A percentile compares a stretch with the other conserved stretches of the same genome.
Evolutionary conservation across 2,113 vertebrate species (phyloP).

Genomic region (Erythrocebus patas): DNA sequence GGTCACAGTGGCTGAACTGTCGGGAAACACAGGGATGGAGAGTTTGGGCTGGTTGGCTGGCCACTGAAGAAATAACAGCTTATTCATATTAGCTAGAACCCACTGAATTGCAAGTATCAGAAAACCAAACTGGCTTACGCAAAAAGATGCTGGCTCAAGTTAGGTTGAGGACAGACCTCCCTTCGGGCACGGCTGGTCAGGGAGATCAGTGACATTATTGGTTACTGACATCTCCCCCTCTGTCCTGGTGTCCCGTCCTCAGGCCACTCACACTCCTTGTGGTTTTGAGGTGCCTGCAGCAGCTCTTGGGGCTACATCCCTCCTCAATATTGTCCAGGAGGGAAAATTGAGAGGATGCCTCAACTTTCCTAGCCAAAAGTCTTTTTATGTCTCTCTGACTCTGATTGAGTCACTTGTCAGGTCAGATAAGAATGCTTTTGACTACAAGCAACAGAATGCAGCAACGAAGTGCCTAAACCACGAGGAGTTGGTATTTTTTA

Average conservation of each 20-base stretch:
- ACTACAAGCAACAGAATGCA: background rate
- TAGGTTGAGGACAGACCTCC: background rate
- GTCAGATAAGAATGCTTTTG: background rate
- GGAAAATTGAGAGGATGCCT: background rate
- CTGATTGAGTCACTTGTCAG: background rate
- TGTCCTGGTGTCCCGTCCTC: background rate
- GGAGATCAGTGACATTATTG: rapidly evolving
- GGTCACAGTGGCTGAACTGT: background rate
- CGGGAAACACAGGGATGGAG: background rate
- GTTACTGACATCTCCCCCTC: background rate
- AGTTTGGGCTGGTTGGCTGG: background rate
- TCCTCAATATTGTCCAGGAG: background rate
- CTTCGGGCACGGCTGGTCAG: background rate
- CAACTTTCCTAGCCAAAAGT: background rate
- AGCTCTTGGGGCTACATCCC: background rate
- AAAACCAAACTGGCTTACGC: background rate
- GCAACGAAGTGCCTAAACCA: background rate
- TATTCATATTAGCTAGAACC: background rate
- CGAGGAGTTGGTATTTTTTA: background rate
- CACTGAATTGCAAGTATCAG: background rate
- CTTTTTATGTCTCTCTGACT: background rate
- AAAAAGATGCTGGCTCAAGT: background rate
- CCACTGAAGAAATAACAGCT: background rate
- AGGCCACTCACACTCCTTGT: too few species aligned
- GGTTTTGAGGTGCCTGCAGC: background rate